These are phyloP conservation scores for Periophthalmus modestus DNA, from an alignment of 2,113 vertebrate genomes.

Conservation along the genomic window DNA sequence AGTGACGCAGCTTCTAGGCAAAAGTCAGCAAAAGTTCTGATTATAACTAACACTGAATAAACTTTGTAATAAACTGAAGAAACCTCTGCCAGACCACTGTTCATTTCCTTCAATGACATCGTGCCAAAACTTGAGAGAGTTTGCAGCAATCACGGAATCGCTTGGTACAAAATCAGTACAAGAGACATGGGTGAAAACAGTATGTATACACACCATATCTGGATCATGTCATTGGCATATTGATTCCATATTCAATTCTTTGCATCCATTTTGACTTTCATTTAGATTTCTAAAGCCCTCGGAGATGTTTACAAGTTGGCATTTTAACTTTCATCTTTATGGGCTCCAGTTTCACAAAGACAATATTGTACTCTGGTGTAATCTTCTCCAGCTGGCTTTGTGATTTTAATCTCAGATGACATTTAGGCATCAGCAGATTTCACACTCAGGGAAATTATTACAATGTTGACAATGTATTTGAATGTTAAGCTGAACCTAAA, in stretches of 20 bases:
- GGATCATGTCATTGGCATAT: too few species aligned
- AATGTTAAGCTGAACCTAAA: not conserved
- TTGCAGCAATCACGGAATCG: too few species aligned
- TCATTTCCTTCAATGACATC: too few species aligned
- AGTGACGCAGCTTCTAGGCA: too few species aligned
- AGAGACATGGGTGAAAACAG: too few species aligned
- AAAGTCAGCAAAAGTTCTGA: too few species aligned
- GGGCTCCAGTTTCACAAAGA: slow-evolving; percentile 1
- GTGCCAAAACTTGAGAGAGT: too few species aligned
- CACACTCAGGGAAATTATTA: slow-evolving; percentile 3
- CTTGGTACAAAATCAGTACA: too few species aligned
- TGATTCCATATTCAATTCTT: not conserved
- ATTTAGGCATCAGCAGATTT: slow-evolving; percentile 22
- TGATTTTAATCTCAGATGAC: slow-evolving; percentile 31
- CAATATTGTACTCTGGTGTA: not conserved
- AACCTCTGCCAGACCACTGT: too few species aligned
- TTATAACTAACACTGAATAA: too few species aligned
- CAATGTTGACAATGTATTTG: not conserved
- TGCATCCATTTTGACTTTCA: not conserved
- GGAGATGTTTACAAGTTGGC: slow-evolving; percentile 5
- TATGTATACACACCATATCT: too few species aligned
- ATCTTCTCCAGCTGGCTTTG: not conserved
- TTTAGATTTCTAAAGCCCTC: not conserved
- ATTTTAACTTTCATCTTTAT: not conserved
- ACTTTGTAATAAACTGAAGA: too few species aligned